These are phyloP conservation scores for Microcebus murinus DNA, from an alignment of 2,113 vertebrate species.

Conservation along the genomic window DNA sequence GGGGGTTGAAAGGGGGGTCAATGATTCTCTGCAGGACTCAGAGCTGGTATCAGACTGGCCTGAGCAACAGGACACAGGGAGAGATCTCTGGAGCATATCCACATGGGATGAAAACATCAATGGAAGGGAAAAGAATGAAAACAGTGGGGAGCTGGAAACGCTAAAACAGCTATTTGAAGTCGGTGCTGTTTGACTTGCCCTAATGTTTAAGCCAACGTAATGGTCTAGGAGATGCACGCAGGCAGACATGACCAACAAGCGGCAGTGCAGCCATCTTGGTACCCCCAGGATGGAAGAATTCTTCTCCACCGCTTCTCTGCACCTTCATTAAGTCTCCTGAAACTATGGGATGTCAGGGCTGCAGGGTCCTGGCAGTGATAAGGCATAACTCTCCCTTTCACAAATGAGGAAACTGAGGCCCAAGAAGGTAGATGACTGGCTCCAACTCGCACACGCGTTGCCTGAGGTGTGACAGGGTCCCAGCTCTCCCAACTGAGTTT, in stretches of 20 bases:
- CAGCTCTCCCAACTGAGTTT: neutral
- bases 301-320: neutral
- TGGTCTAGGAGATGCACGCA: too few relatives aligned
- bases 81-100: neutral
- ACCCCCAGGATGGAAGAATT: neutral
- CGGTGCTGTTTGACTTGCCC: neutral
- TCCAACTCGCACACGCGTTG: fast-evolving
- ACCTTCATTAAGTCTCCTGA: neutral
- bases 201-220: neutral
- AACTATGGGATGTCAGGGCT: neutral
- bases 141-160: neutral
- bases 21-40: neutral
- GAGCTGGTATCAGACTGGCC: neutral
- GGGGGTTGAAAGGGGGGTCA: neutral
- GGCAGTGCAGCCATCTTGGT: neutral
- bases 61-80: too few relatives aligned
- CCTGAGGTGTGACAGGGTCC: neutral
- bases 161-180: neutral
- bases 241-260: neutral
- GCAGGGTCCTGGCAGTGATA: neutral
- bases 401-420: neutral
- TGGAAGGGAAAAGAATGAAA: fast-evolving
- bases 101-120: neutral
- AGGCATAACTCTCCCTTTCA: neutral
- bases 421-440: neutral